Conservation (phyloP, 1,140 invertebrate genomes). For the Cyclargus thomasi region DNA sequence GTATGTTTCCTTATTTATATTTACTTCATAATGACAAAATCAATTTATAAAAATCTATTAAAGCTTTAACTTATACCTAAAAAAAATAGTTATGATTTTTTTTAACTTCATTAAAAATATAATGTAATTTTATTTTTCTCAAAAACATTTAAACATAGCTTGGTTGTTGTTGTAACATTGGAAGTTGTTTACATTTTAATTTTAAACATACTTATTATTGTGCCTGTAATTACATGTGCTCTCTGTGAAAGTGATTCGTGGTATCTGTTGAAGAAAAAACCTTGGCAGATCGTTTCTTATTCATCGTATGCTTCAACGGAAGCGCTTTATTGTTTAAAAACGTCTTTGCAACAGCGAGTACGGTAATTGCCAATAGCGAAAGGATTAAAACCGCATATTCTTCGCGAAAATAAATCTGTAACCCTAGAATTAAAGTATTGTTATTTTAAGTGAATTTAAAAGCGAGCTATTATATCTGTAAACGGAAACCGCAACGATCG, state of each 20-base stretch:
- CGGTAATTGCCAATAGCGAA: not conserved
- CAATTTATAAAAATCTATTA: too few relatives aligned
- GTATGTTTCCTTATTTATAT: too few relatives aligned
- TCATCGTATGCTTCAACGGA: not conserved
- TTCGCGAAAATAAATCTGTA: not conserved
- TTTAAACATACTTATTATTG: not conserved
- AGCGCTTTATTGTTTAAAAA: slow-evolving; percentile 1
- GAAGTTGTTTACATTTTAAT: not conserved
- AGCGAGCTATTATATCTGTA: slow-evolving; percentile 28
- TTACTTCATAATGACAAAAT: too few relatives aligned
- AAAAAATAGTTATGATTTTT: too few relatives aligned
- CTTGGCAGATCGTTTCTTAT: not conserved
- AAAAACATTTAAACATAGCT: too few relatives aligned
- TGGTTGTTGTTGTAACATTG: not conserved
- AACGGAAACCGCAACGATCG: slow-evolving; percentile 53
- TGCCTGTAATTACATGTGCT: not conserved
- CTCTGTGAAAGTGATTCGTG: not conserved
- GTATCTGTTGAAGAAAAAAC: slow-evolving; percentile 3
- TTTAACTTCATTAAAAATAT: too few relatives aligned
- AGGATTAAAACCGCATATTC: not conserved
- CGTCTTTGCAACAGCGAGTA: not conserved
- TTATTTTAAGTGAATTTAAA: slow-evolving; percentile 23
- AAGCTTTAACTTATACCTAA: too few relatives aligned
- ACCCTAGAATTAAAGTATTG: slow-evolving; percentile 13
- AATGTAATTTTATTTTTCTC: too few relatives aligned